phyloP scores from a whole-genome alignment of 2,797 vertebrate species.

The Coendou prehensilis region DNA sequence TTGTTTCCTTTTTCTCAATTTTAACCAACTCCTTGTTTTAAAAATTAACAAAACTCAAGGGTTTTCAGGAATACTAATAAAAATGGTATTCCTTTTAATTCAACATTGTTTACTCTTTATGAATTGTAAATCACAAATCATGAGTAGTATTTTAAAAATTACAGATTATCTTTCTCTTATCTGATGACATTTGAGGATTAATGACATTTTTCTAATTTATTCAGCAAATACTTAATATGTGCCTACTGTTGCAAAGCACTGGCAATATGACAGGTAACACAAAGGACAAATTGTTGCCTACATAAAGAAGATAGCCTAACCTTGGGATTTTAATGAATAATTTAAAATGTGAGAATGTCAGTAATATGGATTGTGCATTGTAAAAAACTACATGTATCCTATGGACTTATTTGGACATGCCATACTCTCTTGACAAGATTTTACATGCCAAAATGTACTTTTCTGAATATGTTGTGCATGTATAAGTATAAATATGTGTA shows the following conservation, averaged over 20 bases:
- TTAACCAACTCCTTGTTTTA: neutral
- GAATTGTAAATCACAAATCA: slow-evolving; percentile 10
- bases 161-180: slow-evolving; percentile 17
- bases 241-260: neutral
- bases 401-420: neutral
- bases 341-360: neutral
- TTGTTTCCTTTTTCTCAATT: neutral
- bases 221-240: neutral
- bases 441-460: neutral
- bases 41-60: neutral
- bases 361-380: neutral
- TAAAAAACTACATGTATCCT: neutral
- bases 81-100: neutral
- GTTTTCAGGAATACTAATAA: neutral
- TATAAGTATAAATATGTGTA: neutral
- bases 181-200: neutral
- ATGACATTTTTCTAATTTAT: slow-evolving; percentile 48
- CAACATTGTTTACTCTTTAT: neutral
- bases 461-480: neutral
- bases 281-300: neutral
- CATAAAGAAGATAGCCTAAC: neutral
- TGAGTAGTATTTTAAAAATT: neutral
- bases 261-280: neutral
- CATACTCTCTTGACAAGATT: neutral
- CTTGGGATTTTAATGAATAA: neutral